Evolutionary conservation across 2,888 invertebrate species (phyloP), one percentile per base, ranked within the genome.

Genomic region (Lacanobia oleracea): DNA sequence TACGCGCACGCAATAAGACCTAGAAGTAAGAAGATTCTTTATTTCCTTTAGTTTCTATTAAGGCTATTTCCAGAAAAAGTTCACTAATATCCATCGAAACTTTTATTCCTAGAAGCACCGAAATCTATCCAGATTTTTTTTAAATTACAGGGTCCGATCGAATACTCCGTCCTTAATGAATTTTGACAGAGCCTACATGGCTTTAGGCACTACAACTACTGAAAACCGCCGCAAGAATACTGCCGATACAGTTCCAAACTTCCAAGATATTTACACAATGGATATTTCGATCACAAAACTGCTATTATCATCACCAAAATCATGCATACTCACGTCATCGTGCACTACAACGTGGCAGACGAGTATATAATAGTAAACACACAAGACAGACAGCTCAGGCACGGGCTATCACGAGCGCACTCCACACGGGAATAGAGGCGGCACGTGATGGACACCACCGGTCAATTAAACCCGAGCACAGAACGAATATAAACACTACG

Each of bases 391-490:
- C 43, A 60, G 64, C 59, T 59, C 56, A 37, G 56, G 54, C 81
- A 81, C 85, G 81, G 66, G 79, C 67, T 78, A 57, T 45, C 84
- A 64, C 79, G 69, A 57, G 73, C 72, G 74, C 77, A 70, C 67
- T 77, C 86, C 65, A 72, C 80, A 65, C 51, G 63, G 79, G 77
- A 85, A 85, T 86, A 85, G 79, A 80, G 76, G 64, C 63, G 18
- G 77, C 86, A 83, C 82, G 86, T 87, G 85, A 87, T 70, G 78
- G 60, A 64, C 66, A 67, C 63, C 62, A 61, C 72, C 59, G 69
- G 65, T 33, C 23, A 68, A 73, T 79, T 85, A 81, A 79, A 77
- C 75, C 76, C 63, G 53, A 63, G 77, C 57, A 64, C 77, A 80
- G 72, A 86, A 62, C 62, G 81, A 65, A 60, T 51, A 72, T 70